Percentiles rank a stretch among this genome's conserved stretches.
Evolutionary conservation across 2,797 vertebrate species (phyloP).

Genomic region (Allobates femoralis): DNA sequence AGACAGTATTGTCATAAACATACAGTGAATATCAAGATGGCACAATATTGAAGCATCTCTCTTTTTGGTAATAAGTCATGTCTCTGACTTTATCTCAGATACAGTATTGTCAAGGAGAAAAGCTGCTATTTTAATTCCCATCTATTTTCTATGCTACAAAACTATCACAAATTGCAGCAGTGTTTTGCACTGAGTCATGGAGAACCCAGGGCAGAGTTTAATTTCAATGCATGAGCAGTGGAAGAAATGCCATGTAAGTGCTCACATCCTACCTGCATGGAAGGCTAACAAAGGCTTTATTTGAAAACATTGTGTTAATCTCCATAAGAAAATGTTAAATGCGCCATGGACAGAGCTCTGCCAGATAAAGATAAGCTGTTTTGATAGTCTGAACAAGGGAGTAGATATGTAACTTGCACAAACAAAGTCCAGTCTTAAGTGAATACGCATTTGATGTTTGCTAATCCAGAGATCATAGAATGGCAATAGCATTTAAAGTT

Average conservation of each 20-base stretch:
- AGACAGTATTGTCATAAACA: background rate
- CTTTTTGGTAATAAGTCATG: background rate
- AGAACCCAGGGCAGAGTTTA: conserved; percentile 52
- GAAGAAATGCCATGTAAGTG: background rate
- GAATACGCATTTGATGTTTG: conserved; percentile 56
- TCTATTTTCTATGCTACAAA: conserved; percentile 42
- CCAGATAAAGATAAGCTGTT: conserved; percentile 72
- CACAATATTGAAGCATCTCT: background rate
- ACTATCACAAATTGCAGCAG: conserved; percentile 65
- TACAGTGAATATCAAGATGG: background rate
- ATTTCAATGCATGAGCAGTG: conserved; percentile 25
- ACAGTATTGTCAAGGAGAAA: conserved; percentile 19
- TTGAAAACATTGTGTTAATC: conserved; percentile 73
- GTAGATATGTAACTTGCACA: conserved; percentile 64
- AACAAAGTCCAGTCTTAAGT: conserved; percentile 64
- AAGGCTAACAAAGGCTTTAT: conserved; percentile 65
- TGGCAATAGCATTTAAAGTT: conserved; percentile 54
- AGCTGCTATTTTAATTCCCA: conserved; percentile 43
- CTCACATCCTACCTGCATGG: conserved; percentile 56
- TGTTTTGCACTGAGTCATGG: background rate
- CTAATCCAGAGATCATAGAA: conserved; percentile 60
- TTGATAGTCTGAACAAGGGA: conserved; percentile 68
- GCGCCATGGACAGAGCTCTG: conserved; percentile 70
- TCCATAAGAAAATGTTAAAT: conserved; percentile 69
- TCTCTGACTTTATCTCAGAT: background rate